Percentiles rank a stretch among this genome's conserved stretches.
These are phyloP conservation scores for Lates calcarifer DNA, from an alignment of 2,113 vertebrate species.

Conservation along the genomic window DNA sequence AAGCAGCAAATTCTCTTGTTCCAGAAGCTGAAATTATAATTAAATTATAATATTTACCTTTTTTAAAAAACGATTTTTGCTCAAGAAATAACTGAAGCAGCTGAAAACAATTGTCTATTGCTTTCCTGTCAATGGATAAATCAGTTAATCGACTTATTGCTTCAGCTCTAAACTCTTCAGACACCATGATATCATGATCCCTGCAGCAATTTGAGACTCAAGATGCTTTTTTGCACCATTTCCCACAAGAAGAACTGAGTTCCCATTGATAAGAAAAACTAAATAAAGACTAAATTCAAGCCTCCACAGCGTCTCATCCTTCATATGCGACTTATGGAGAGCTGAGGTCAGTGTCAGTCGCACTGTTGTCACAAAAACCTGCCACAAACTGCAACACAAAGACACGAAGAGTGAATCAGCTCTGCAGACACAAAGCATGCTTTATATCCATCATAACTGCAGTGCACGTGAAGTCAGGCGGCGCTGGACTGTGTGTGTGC, in stretches of 20 bases:
- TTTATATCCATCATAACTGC: constrained; percentile 7
- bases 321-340: no score
- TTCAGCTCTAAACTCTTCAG: neutral
- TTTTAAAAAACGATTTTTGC: neutral
- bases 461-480: neutral
- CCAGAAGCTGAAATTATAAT: no score
- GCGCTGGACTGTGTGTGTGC: neutral
- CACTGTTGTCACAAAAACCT: neutral
- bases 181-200: neutral
- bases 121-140: neutral
- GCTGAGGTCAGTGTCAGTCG: neutral
- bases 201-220: neutral
- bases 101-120: neutral
- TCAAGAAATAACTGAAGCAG: neutral
- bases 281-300: no score
- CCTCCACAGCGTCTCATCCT: neutral
- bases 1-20: no score
- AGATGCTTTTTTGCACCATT: neutral
- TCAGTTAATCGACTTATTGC: neutral
- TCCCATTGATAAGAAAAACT: neutral
- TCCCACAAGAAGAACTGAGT: neutral
- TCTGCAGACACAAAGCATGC: constrained; percentile 68
- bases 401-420: constrained; percentile 29
- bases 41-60: no score
- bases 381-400: constrained; percentile 56